Percentiles rank a stretch among this genome's conserved stretches.
phyloP scores from a whole-genome alignment of 2,797 vertebrate species.

The Buphagus erythrorhynchus region DNA sequence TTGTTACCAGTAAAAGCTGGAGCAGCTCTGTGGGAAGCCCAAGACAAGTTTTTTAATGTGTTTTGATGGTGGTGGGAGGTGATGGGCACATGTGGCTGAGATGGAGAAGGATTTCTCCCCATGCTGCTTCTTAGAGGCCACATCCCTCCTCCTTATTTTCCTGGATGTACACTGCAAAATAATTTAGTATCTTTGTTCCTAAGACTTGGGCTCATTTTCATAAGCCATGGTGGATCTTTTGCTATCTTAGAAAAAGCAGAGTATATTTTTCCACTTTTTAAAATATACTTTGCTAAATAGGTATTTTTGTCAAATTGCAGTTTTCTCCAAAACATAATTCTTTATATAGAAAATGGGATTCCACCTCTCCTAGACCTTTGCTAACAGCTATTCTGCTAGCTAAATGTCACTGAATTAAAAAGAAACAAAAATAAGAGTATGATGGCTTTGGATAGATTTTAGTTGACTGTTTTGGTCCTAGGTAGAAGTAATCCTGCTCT shows the following conservation, averaged over 20 bases:
- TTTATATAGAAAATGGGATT: constrained; percentile 67
- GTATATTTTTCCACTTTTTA: constrained; percentile 21
- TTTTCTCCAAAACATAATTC: constrained; percentile 50
- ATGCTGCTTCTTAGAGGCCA: background rate
- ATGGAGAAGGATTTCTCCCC: background rate
- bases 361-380: constrained; percentile 69
- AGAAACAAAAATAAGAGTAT: constrained; percentile 48
- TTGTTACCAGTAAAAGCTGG: background rate
- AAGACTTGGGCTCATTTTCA: background rate
- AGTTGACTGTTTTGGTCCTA: constrained; percentile 22
- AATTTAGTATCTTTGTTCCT: background rate
- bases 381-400: constrained; percentile 71
- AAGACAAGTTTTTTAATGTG: accelerated
- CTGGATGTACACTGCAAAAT: background rate
- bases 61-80: background rate
- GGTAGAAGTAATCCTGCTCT: background rate
- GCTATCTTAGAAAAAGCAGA: constrained; percentile 1
- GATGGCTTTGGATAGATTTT: constrained; percentile 46
- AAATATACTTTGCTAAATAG: constrained; percentile 41
- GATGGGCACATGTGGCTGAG: background rate
- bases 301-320: constrained; percentile 43
- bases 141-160: background rate
- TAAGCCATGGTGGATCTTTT: background rate
- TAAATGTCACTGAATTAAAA: constrained; percentile 74
- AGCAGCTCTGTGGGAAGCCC: background rate